These are phyloP conservation scores for Athetis lepigone DNA, from an alignment of 2,888 invertebrate genomes.

Conservation along the genomic window DNA sequence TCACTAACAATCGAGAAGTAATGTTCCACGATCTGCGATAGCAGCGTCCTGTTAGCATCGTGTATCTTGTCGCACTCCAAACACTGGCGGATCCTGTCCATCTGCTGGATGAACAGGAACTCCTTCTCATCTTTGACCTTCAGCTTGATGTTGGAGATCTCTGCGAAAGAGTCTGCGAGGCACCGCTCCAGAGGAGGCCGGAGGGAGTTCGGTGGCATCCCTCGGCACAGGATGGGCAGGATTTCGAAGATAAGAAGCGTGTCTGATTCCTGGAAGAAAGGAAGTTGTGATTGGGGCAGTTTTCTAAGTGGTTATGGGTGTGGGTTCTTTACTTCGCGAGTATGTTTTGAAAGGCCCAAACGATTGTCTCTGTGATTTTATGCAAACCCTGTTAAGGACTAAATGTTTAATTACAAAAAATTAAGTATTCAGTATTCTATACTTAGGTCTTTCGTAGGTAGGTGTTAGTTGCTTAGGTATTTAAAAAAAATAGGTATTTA, in stretches of 20 bases:
- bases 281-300: not conserved
- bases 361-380: too few relatives aligned
- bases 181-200: conserved; percentile 89
- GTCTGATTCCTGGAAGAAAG: conserved; percentile 82
- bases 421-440: too few relatives aligned
- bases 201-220: conserved; percentile 90
- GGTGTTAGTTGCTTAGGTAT: too few relatives aligned
- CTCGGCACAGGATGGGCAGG: conserved; percentile 89
- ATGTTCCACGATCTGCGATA: conserved; percentile 87
- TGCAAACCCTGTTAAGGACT: too few relatives aligned
- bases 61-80: conserved; percentile 89
- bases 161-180: conserved; percentile 78
- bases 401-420: too few relatives aligned
- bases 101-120: conserved; percentile 72
- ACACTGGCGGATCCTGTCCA: conserved; percentile 79
- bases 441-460: too few relatives aligned
- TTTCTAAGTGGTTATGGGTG: not conserved
- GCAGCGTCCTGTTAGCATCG: conserved; percentile 90
- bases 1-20: conserved; percentile 83
- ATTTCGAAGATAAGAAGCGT: conserved; percentile 85
- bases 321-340: not conserved
- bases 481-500: too few relatives aligned
- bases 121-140: conserved; percentile 58
- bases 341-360: too few relatives aligned
- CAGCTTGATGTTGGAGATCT: conserved; percentile 63